A percentile compares a stretch with the other conserved stretches of the same genome.
Evolutionary conservation across 2,888 invertebrate genomes (phyloP).

Genomic region (Villa cingulata): DNA sequence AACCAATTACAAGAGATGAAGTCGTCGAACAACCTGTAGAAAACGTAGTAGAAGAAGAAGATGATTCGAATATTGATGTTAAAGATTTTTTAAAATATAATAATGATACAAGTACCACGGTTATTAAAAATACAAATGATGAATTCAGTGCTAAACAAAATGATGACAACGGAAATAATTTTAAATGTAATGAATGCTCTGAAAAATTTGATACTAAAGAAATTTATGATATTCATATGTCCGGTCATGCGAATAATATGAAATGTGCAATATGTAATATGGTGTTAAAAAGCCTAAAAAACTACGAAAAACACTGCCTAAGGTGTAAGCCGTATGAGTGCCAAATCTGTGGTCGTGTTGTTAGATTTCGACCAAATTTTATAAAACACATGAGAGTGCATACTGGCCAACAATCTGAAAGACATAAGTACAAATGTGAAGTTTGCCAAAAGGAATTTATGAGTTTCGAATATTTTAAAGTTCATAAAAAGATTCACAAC

Average conservation of each 20-base stretch:
- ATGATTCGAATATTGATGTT: slow-evolving; percentile 29
- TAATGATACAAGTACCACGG: not conserved
- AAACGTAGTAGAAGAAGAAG: slow-evolving; percentile 14
- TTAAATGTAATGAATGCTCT: slow-evolving; percentile 31
- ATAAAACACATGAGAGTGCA: slow-evolving; percentile 37
- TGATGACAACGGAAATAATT: slow-evolving; percentile 11
- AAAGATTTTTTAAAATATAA: slow-evolving; percentile 20
- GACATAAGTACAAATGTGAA: slow-evolving; percentile 41
- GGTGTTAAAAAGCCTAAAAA: slow-evolving; percentile 34
- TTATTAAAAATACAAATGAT: not conserved
- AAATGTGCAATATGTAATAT: slow-evolving; percentile 36
- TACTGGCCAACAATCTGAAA: slow-evolving; percentile 33
- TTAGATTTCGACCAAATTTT: slow-evolving; percentile 35
- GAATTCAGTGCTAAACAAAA: not conserved
- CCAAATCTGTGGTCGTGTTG: slow-evolving; percentile 34
- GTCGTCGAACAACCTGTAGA: slow-evolving; percentile 10
- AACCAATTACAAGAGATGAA: slow-evolving; percentile 19
- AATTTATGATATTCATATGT: slow-evolving; percentile 32
- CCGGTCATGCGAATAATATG: slow-evolving; percentile 35
- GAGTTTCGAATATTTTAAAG: slow-evolving; percentile 41
- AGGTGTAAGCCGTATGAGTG: slow-evolving; percentile 36
- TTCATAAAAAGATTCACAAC: slow-evolving; percentile 45
- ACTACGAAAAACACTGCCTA: slow-evolving; percentile 35
- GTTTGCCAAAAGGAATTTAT: slow-evolving; percentile 43
- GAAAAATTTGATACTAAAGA: slow-evolving; percentile 33